A percentile compares a stretch with the other conserved stretches of the same genome.
These are phyloP conservation scores for Anoplius nigerrimus DNA, from an alignment of 2,888 invertebrate genomes.

Conservation along the genomic window DNA sequence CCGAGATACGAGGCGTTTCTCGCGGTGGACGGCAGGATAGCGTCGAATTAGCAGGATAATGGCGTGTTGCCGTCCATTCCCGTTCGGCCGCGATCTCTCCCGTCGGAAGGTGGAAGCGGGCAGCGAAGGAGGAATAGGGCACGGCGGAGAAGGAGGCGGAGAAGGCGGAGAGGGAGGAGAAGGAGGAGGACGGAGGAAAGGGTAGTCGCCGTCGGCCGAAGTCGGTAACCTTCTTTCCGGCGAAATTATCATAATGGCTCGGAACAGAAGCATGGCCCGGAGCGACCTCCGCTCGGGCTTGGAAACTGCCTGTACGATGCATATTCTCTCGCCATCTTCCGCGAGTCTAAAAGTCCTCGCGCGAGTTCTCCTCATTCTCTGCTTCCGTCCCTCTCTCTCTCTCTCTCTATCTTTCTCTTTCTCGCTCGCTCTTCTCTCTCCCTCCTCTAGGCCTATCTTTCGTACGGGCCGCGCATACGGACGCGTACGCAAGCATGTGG, in stretches of 20 bases:
- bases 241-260: slow-evolving; percentile 73
- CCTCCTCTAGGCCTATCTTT: too few relatives aligned
- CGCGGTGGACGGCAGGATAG: slow-evolving; percentile 33
- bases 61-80: slow-evolving; percentile 5
- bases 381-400: neutral
- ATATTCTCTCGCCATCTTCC: slow-evolving; percentile 47
- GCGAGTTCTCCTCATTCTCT: neutral
- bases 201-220: slow-evolving; percentile 42
- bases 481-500: slow-evolving; percentile 4
- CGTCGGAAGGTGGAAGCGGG: neutral
- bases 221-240: slow-evolving; percentile 70
- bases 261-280: slow-evolving; percentile 72
- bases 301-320: slow-evolving; percentile 46
- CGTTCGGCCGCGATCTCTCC: slow-evolving; percentile 1
- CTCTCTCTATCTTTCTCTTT: neutral
- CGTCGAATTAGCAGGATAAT: slow-evolving; percentile 35
- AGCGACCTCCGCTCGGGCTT: slow-evolving; percentile 59
- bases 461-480: neutral
- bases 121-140: neutral
- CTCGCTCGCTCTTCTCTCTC: neutral
- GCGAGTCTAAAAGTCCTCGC: slow-evolving; percentile 36
- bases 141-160: slow-evolving; percentile 8
- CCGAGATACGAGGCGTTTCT: neutral
- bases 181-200: slow-evolving; percentile 21
- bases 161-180: slow-evolving; percentile 9